Conservation (phyloP, 2,797 vertebrate species). For the Cephalopachus bancanus region DNA sequence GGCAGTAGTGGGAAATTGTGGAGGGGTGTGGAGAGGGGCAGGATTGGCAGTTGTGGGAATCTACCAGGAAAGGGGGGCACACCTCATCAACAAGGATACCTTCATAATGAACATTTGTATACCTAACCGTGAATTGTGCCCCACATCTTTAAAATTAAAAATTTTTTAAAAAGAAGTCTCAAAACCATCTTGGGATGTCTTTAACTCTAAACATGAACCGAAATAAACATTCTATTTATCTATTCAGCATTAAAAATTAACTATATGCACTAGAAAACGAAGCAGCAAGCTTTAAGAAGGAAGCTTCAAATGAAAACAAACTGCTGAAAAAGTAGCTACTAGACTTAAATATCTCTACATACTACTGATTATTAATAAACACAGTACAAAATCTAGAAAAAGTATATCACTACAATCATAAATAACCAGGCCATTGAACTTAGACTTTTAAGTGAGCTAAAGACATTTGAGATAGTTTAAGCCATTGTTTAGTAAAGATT, state of each 20-base stretch:
- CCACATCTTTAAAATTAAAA: too few relatives aligned
- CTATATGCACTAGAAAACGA: not conserved
- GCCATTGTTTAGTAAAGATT: not conserved
- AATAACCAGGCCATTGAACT: not conserved
- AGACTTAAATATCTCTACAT: not conserved
- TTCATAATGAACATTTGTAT: too few relatives aligned
- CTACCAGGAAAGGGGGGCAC: too few relatives aligned
- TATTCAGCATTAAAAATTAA: constrained; percentile 44
- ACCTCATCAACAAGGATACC: too few relatives aligned
- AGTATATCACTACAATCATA: not conserved
- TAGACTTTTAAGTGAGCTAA: not conserved
- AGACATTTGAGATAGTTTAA: not conserved
- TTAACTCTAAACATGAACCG: not conserved
- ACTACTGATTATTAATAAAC: not conserved
- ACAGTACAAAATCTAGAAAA: not conserved
- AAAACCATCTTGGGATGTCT: not conserved
- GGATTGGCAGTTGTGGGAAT: too few relatives aligned
- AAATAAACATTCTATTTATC: constrained; percentile 1
- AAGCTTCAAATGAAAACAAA: constrained; percentile 1
- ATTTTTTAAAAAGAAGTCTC: not conserved
- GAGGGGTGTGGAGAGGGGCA: too few relatives aligned
- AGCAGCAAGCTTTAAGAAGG: not conserved
- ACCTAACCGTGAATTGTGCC: too few relatives aligned
- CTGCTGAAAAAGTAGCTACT: not conserved
- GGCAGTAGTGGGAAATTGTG: too few relatives aligned